Evolutionary conservation across 2,888 invertebrate species (phyloP), one percentile per base, ranked within the genome.

Genomic region (Tenthredo amoena): DNA sequence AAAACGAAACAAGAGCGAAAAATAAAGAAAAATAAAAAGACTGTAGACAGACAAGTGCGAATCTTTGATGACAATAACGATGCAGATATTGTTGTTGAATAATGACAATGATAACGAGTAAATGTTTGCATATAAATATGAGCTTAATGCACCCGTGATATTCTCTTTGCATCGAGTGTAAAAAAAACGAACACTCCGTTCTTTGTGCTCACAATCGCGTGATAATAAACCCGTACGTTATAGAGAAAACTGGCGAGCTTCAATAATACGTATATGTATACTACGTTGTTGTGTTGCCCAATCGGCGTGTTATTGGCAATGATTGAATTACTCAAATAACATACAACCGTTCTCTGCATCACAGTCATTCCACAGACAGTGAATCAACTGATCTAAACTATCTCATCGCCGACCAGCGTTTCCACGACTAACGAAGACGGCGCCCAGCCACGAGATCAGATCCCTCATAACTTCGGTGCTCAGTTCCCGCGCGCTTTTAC

Each of bases 251-350:
- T 68, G 34, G 68, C 1, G 43, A 47, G 43, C 21, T 15, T n/a
- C 1, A 26, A 43, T 72, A 37, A 37, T 72, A 72, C 40, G 26
- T 21, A 12, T 74, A 74, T 43, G 26, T n/a, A n/a, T 43, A 21
- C 43, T 10, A 9, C 71, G 71, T 47, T 74, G 50, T 34, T 55
- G 31, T 55, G 31, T 55, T 55, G 34, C 34, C 77, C 77, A 77
- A 55, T 55, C 77, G 9, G 34, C 77, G 34, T 77, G 50, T 77
- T 77, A 77, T 77, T 77, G 77, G 77, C 31, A n/a, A 40, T 77
- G 77, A 77, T 77, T 77, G 18, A 77, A 77, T 77, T 77, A 77
- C 77, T 55, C 9, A 55, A 77, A 55, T 18, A 55, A 55, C 10
- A 21, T 74, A 74, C 31, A 5, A 26, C 18, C 50, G 10, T 50